phyloP scores from a whole-genome alignment of 2,888 invertebrate species.

The Campaea margaritaria region DNA sequence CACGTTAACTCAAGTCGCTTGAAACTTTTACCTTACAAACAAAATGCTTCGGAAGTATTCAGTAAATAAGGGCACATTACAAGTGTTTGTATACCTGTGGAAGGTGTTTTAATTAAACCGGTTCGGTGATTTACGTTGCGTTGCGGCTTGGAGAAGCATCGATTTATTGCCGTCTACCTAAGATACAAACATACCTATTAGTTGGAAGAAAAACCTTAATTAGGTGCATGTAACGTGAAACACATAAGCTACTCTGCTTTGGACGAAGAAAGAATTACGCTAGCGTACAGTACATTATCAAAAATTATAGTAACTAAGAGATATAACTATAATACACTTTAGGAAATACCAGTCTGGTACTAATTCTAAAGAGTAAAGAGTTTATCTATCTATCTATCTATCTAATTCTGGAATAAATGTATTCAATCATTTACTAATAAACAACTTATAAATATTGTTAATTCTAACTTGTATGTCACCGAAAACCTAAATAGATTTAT shows the following conservation, averaged over 20 bases:
- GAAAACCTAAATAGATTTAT: background rate
- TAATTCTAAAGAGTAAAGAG: no score
- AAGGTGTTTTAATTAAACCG: constrained; percentile 45
- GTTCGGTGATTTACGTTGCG: constrained; percentile 40
- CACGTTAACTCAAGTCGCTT: background rate
- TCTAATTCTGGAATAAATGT: no score
- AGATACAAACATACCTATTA: constrained; percentile 1
- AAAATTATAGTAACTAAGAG: no score
- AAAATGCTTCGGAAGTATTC: constrained; percentile 3
- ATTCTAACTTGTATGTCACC: no score
- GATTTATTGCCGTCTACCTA: constrained; percentile 33
- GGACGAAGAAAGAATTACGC: no score
- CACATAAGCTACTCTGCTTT: no score
- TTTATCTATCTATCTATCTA: no score
- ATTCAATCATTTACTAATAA: no score
- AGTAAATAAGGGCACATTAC: constrained; percentile 34
- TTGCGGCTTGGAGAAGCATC: constrained; percentile 37
- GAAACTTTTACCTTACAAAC: background rate
- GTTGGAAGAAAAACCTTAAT: background rate
- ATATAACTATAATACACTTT: no score
- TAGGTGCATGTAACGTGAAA: background rate
- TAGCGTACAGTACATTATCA: no score
- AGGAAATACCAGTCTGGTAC: no score
- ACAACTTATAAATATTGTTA: no score
- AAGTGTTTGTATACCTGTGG: constrained; percentile 37